Base-by-base conservation (phyloP, 2,888 invertebrate species). In the Xestia xanthographa region DNA sequence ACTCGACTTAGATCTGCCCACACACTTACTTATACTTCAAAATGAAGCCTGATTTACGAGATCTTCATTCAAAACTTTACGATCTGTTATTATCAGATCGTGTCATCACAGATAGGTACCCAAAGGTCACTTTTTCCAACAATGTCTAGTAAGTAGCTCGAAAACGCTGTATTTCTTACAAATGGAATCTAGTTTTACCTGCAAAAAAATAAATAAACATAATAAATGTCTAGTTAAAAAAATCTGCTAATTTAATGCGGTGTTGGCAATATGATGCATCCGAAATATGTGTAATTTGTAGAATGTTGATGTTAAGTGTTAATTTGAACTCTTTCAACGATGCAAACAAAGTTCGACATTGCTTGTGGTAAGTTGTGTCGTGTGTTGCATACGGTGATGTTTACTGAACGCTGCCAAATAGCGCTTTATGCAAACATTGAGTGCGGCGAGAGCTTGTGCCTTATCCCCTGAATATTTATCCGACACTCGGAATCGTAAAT, bases 391-490 rank as follows among this genome's bases (percentile, higher is more conserved):
- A n/a, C n/a, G n/a, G n/a, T n/a, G n/a, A n/a, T n/a, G n/a, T n/a
- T n/a, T n/a, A n/a, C n/a, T n/a, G n/a, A n/a, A n/a, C n/a, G n/a
- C n/a, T n/a, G n/a, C n/a, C n/a, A n/a, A n/a, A n/a, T n/a, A n/a
- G n/a, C n/a, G n/a, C n/a, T n/a, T n/a, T n/a, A n/a, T n/a, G n/a
- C n/a, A n/a, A n/a, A n/a, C n/a, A n/a, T n/a, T n/a, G n/a, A n/a
- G n/a, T n/a, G n/a, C n/a, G n/a, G n/a, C n/a, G n/a, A n/a, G n/a
- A n/a, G n/a, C n/a, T n/a, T 43, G n/a, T 84, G 83, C 79, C 70
- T 67, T 50, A 69, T 66, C 41, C 60, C 58, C 22, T 83, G 62
- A 83, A 75, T 79, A 83, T 83, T 82, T 69, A 79, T 75, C 29
- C 29, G 26, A 12, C 66, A 65, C 60, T 83, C 53, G 34, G 48